phyloP scores from a whole-genome alignment of 2,797 vertebrate genomes.

The Emydoidea blandingii region DNA sequence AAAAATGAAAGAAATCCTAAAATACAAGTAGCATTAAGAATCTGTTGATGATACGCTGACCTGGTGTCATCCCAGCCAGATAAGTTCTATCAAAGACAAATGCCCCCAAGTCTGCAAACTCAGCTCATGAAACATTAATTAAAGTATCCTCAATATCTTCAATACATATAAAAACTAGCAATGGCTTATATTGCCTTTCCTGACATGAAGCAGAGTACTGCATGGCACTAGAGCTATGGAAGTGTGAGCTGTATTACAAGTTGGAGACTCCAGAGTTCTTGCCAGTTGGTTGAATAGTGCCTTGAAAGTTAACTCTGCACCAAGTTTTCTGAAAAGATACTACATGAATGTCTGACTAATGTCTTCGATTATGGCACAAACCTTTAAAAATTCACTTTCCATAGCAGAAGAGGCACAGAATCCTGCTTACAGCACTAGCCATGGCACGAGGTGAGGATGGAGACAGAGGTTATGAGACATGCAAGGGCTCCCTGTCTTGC shows the following conservation, averaged over 20 bases:
- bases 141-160: neutral
- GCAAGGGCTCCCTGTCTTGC: neutral
- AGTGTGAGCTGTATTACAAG: neutral
- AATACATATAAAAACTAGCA: neutral
- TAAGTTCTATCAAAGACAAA: slow-evolving; percentile 67
- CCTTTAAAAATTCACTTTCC: neutral
- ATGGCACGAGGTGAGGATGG: neutral
- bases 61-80: slow-evolving; percentile 53
- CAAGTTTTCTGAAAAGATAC: neutral
- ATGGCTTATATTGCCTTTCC: neutral
- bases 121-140: slow-evolving; percentile 33
- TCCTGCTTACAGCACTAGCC: neutral
- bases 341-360: neutral
- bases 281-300: neutral
- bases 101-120: slow-evolving; percentile 36
- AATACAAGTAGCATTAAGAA: slow-evolving; percentile 65
- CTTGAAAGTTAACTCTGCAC: neutral
- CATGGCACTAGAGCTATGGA: neutral
- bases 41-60: slow-evolving; percentile 75
- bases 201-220: neutral
- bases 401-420: neutral
- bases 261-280: neutral
- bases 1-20: slow-evolving; percentile 60
- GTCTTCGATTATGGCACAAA: neutral
- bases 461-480: neutral